Base-by-base conservation (phyloP, 2,888 invertebrate species). In the Auanema sp. region DNA sequence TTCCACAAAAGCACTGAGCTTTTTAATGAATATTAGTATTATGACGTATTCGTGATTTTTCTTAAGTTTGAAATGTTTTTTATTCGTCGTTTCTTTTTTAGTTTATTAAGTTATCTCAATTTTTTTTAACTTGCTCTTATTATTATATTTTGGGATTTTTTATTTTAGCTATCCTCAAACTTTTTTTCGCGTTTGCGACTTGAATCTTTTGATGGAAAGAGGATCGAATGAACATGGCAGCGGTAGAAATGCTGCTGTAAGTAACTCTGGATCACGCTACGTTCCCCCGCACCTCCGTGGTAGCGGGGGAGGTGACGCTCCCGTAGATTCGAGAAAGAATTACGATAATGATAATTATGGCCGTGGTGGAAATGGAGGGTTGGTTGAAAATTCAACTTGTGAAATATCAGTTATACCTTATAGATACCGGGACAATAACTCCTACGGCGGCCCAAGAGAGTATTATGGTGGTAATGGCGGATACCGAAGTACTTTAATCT, bases 281-380 rank as follows among this genome's bases (percentile, higher is more conserved):
- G 78, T 80, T 24, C 80, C 80, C 58, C 80, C 80, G 53, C 74
- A 73, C 61, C 71, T 76, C 51, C 76, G 80, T 44, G 66, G 66
- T 21, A 57, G 65, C 21, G 60, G 66, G 51, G 71, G 61, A 16
- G 63, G 60, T 12, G 58, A 33, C 33, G 33, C 33, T 33, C 33
- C 33, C 33, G 68, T 41, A 41, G 65, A 65, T 40, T 51, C 42
- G 33, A 24, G 57, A 50, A 8, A 58, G 18, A 52, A 53, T 50
- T 54, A 43, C 21, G 54, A 57, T 42, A 40, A 52, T 33, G 62
- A 62, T 18, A 43, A 60, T 43, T 49, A 67, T 47, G 66, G 57
- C 33, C 61, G 60, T 44, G 65, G 64, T 16, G 63, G 65, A n/a
- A 52, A 58, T 40, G 64, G 65, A 41, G 59, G 61, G 18, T 16